phyloP scores from a whole-genome alignment of 2,888 invertebrate genomes.

The Ctena decussata region DNA sequence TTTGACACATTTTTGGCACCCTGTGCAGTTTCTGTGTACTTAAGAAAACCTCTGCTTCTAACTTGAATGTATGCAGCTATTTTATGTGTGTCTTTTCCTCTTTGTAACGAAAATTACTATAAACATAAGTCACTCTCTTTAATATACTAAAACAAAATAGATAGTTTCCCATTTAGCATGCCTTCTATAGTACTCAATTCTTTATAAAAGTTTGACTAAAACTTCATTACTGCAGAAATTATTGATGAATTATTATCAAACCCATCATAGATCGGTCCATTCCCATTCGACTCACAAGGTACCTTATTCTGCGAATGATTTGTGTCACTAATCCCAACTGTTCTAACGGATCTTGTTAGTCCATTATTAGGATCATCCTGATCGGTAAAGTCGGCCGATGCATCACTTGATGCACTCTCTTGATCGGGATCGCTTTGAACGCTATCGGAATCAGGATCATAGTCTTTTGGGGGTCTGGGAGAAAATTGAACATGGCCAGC shows the following conservation, averaged over 20 bases:
- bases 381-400: neutral
- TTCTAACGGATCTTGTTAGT: neutral
- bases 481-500: neutral
- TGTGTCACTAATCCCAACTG: neutral
- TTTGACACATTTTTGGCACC: too few species aligned
- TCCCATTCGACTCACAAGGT: neutral
- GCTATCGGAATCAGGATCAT: neutral
- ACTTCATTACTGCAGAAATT: neutral
- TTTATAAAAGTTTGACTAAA: too few species aligned
- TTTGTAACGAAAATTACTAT: too few species aligned
- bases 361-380: neutral
- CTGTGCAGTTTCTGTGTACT: too few species aligned
- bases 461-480: neutral
- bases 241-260: neutral
- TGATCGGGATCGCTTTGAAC: neutral
- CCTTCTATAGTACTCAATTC: too few species aligned
- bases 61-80: too few species aligned
- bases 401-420: neutral
- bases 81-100: too few species aligned
- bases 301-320: neutral
- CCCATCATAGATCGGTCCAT: neutral
- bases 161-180: too few species aligned
- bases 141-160: too few species aligned
- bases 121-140: too few species aligned
- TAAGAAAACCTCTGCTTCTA: too few species aligned